These are phyloP conservation scores for Caenorhabditis inopinata DNA, from an alignment of 1,140 invertebrate species.

Conservation along the genomic window DNA sequence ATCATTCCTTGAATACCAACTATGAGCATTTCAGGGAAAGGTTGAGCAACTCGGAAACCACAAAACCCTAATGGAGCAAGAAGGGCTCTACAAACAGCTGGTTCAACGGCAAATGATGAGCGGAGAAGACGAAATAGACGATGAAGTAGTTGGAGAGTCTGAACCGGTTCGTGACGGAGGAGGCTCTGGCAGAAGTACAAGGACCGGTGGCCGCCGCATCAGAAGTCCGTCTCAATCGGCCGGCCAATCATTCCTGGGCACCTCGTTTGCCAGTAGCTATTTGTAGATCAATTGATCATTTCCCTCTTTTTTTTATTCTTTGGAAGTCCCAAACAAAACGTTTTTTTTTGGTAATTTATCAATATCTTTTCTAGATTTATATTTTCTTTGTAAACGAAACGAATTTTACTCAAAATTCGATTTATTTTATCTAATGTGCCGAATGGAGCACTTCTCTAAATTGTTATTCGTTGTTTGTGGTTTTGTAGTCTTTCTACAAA, in stretches of 20 bases:
- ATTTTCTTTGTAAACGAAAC: no score
- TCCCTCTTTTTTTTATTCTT: no score
- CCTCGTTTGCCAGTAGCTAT: conserved; percentile 43
- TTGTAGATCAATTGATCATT: conserved; percentile 7
- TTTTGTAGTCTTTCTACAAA: no score
- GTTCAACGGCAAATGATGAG: conserved; percentile 66
- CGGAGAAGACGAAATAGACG: conserved; percentile 43
- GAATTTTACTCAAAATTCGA: no score
- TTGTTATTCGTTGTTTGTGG: no score
- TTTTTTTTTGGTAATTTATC: no score
- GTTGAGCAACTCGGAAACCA: conserved; percentile 66
- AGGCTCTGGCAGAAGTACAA: conserved; percentile 5
- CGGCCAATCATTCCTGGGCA: conserved; percentile 61
- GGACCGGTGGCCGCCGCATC: neutral
- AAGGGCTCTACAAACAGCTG: conserved; percentile 64
- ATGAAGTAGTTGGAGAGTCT: conserved; percentile 21
- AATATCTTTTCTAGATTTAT: no score
- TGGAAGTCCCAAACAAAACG: no score
- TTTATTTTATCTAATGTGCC: no score
- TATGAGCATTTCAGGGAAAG: conserved; percentile 53
- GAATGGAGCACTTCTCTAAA: no score
- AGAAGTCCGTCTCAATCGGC: conserved; percentile 36
- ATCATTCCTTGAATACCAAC: neutral
- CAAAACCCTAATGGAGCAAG: conserved; percentile 60
- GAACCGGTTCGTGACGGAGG: neutral